A percentile compares a stretch with the other conserved stretches of the same genome.
These are phyloP conservation scores for Ceyx melanurus DNA, from an alignment of 2,113 vertebrate genomes.

Conservation along the genomic window DNA sequence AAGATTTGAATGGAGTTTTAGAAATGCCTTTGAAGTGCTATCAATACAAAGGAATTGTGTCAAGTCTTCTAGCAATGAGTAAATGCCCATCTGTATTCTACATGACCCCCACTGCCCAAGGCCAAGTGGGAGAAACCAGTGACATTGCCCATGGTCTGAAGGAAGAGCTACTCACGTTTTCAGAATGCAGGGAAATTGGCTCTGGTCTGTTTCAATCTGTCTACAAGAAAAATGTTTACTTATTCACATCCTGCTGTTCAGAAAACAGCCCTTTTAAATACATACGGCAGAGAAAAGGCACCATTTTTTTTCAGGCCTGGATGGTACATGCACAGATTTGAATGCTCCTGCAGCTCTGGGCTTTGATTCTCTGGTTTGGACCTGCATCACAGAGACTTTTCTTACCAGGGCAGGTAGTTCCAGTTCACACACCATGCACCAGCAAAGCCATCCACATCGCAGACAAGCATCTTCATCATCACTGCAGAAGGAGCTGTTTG, in stretches of 20 bases:
- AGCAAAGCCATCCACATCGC: background rate
- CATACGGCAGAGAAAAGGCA: accelerated
- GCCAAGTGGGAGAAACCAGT: background rate
- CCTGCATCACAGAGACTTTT: background rate
- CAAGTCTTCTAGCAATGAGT: background rate
- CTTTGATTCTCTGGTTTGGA: background rate
- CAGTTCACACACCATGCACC: accelerated
- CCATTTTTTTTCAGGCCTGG: background rate
- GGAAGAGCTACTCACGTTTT: accelerated
- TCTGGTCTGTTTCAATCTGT: background rate
- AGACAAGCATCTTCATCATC: accelerated
- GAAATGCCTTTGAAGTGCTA: background rate
- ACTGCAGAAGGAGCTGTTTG: background rate
- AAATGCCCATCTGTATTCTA: background rate
- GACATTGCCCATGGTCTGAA: background rate
- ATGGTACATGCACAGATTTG: accelerated
- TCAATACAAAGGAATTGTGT: background rate
- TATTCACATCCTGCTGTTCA: background rate
- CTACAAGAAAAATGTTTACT: background rate
- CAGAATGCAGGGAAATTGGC: background rate
- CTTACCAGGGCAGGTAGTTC: background rate
- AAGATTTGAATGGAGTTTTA: constrained; percentile 3
- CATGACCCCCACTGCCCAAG: background rate
- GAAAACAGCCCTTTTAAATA: background rate
- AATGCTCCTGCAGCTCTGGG: background rate